A percentile compares a stretch with the other conserved stretches of the same genome.
These are phyloP conservation scores for Stichopus horrens DNA, from an alignment of 53 echinoderm and acorn worm species.

Conservation along the genomic window DNA sequence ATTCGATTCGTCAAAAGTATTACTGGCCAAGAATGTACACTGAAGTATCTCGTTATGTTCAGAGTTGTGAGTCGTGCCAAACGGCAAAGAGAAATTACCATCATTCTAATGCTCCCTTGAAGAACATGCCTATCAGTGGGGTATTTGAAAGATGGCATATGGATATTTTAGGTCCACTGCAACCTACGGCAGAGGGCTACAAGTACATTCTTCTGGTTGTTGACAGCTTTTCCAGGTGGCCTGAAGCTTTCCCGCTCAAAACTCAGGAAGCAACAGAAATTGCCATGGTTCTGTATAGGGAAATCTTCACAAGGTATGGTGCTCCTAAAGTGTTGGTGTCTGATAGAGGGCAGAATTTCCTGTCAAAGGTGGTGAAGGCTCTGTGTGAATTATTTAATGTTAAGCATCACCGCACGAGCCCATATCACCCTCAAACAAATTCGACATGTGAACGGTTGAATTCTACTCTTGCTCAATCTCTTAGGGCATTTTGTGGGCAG, in stretches of 20 bases:
- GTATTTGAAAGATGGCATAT: constrained; percentile 50
- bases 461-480: constrained; percentile 53
- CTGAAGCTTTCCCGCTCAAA: constrained; percentile 57
- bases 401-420: constrained; percentile 47
- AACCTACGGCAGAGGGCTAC: constrained; percentile 22
- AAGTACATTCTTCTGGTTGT: constrained; percentile 52
- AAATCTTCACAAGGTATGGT: constrained; percentile 54
- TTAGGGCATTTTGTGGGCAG: constrained; percentile 48
- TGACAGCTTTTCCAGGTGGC: constrained; percentile 53
- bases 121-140: constrained; percentile 41
- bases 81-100: constrained; percentile 44
- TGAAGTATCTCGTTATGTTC: constrained; percentile 46
- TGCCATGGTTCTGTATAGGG: constrained; percentile 41
- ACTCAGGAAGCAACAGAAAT: constrained; percentile 52
- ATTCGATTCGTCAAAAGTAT: constrained; percentile 32
- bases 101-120: constrained; percentile 36
- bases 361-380: constrained; percentile 44
- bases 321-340: constrained; percentile 46
- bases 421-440: constrained; percentile 55
- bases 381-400: constrained; percentile 58
- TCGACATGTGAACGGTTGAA: constrained; percentile 58
- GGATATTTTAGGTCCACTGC: constrained; percentile 48
- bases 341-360: constrained; percentile 53
- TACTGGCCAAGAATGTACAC: constrained; percentile 39
- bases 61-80: constrained; percentile 50